phyloP scores from a whole-genome alignment of 2,797 vertebrate species.

The Sarcoramphus papa region DNA sequence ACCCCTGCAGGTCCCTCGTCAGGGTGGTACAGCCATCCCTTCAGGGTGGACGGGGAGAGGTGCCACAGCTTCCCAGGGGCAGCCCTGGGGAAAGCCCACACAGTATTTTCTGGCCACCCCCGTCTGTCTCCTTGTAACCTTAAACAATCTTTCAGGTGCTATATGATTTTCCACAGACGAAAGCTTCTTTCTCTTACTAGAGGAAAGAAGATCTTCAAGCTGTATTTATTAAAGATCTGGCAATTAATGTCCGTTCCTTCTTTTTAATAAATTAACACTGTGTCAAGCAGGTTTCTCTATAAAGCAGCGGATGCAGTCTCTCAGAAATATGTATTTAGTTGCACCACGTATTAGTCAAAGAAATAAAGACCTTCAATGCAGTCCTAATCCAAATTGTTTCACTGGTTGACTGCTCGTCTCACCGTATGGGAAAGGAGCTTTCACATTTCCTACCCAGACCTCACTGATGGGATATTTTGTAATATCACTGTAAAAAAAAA shows the following conservation, averaged over 20 bases:
- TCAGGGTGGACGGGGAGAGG: fast-evolving
- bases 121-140: not conserved
- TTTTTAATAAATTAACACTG: not conserved
- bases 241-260: not conserved
- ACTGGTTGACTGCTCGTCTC: not conserved
- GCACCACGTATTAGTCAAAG: not conserved
- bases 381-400: not conserved
- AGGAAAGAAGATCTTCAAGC: not conserved
- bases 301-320: not conserved
- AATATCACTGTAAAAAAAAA: not conserved
- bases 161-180: not conserved
- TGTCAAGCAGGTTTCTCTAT: not conserved
- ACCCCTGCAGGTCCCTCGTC: not conserved
- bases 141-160: not conserved
- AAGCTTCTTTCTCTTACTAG: not conserved
- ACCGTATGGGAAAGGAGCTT: not conserved
- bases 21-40: not conserved
- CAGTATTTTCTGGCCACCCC: not conserved
- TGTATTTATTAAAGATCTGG: not conserved
- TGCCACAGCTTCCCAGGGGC: not conserved
- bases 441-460: not conserved
- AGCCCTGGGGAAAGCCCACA: not conserved
- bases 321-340: not conserved
- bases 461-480: not conserved
- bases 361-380: not conserved